Conservation (phyloP, 2,888 invertebrate species). For the Yponomeuta malinellus region DNA sequence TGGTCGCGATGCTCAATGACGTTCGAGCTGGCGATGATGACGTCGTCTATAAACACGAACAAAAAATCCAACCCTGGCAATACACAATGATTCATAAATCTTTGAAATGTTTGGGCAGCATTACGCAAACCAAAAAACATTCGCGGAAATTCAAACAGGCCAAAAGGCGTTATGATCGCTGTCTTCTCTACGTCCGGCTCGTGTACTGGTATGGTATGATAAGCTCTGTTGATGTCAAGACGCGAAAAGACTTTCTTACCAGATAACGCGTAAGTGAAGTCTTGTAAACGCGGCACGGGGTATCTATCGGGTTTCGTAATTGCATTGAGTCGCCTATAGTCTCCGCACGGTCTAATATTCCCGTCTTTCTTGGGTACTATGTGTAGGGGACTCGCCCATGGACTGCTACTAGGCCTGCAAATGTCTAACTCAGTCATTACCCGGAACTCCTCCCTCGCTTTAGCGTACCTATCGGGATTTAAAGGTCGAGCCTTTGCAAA, state of each 20-base stretch:
- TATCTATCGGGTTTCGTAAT: slow-evolving; percentile 34
- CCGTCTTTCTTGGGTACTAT: slow-evolving; percentile 26
- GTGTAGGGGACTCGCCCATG: slow-evolving; percentile 42
- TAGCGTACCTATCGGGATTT: slow-evolving; percentile 31
- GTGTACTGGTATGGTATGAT: slow-evolving; percentile 38
- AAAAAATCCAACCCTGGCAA: slow-evolving; percentile 25
- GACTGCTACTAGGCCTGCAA: slow-evolving; percentile 43
- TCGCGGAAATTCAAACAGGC: slow-evolving; percentile 31
- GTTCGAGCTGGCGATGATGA: slow-evolving; percentile 27
- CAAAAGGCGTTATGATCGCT: slow-evolving; percentile 37
- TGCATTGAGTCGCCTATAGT: slow-evolving; percentile 38
- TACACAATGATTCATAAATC: slow-evolving; percentile 28
- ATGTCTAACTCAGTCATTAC: slow-evolving; percentile 40
- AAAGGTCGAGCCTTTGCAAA: slow-evolving; percentile 34
- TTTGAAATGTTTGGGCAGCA: slow-evolving; percentile 34
- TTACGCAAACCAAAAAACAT: slow-evolving; percentile 38
- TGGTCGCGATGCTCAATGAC: slow-evolving; percentile 20
- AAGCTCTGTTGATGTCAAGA: slow-evolving; percentile 37
- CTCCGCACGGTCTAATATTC: slow-evolving; percentile 32
- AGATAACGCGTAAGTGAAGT: slow-evolving; percentile 21
- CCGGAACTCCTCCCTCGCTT: slow-evolving; percentile 35
- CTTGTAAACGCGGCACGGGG: slow-evolving; percentile 23
- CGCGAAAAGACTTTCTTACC: slow-evolving; percentile 29
- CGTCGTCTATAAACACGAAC: slow-evolving; percentile 32
- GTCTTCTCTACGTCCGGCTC: slow-evolving; percentile 39